A percentile compares a stretch with the other conserved stretches of the same genome.
phyloP scores from a whole-genome alignment of 1,140 invertebrate genomes.

The Drosophila sp. region DNA sequence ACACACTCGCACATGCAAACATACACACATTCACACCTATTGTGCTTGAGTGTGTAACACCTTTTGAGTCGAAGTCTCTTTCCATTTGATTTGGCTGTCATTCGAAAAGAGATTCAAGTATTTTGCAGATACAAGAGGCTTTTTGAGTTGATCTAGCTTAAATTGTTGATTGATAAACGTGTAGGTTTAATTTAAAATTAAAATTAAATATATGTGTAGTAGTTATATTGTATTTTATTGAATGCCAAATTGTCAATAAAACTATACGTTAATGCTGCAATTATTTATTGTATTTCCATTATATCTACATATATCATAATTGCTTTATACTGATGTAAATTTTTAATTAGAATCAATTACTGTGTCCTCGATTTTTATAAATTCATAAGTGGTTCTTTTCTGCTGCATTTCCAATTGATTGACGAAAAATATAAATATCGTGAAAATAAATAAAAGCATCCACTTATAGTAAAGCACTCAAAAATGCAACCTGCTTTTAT shows the following conservation, averaged over 20 bases:
- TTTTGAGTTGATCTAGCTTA: too few species aligned
- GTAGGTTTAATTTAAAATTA: too few species aligned
- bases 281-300: too few species aligned
- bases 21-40: too few species aligned
- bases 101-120: background rate
- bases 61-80: slow-evolving; percentile 15
- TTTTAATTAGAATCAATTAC: too few species aligned
- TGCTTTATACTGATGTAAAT: too few species aligned
- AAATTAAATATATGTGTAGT: too few species aligned
- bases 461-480: slow-evolving; percentile 3
- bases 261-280: too few species aligned
- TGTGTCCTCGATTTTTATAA: too few species aligned
- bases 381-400: background rate
- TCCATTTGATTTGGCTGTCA: slow-evolving; percentile 33
- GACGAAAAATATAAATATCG: slow-evolving; percentile 3
- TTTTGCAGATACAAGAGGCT: background rate
- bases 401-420: slow-evolving; percentile 18
- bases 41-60: too few species aligned
- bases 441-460: slow-evolving; percentile 8
- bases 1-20: slow-evolving; percentile 41
- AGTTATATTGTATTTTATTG: background rate
- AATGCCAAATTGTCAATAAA: background rate
- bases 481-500: slow-evolving; percentile 25
- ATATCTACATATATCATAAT: too few species aligned
- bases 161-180: too few species aligned